phyloP scores from a whole-genome alignment of 2,888 invertebrate species.

The Oligia latruncula region DNA sequence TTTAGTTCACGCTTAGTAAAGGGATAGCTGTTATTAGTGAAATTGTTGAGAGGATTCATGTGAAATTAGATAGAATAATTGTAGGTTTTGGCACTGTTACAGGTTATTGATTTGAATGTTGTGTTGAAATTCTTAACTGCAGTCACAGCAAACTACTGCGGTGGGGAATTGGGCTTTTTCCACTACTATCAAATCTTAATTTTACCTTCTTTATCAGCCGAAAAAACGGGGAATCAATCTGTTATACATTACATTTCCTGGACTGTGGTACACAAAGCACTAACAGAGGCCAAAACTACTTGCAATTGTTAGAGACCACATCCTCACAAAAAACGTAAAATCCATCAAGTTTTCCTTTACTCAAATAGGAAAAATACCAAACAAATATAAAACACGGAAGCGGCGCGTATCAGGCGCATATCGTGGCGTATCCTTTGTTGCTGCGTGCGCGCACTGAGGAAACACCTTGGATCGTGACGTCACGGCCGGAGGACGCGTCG shows the following conservation, averaged over 20 bases:
- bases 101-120: neutral
- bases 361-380: constrained; percentile 67
- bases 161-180: neutral
- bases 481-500: constrained; percentile 58
- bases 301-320: neutral
- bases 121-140: neutral
- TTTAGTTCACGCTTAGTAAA: constrained; percentile 57
- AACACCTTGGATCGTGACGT: constrained; percentile 71
- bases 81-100: neutral
- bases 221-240: neutral
- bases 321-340: constrained; percentile 28
- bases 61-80: constrained; percentile 5
- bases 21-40: constrained; percentile 54
- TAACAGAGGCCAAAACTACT: neutral
- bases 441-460: constrained; percentile 71
- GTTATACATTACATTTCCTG: constrained; percentile 6
- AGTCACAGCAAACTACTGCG: neutral
- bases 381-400: constrained; percentile 73
- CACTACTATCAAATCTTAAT: neutral
- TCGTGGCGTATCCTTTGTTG: constrained; percentile 75
- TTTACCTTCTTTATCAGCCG: neutral
- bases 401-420: constrained; percentile 67
- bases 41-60: constrained; percentile 17
- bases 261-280: constrained; percentile 18
- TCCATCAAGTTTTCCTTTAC: constrained; percentile 60